phyloP scores from a whole-genome alignment of 2,888 invertebrate genomes.

The Tuta absoluta region DNA sequence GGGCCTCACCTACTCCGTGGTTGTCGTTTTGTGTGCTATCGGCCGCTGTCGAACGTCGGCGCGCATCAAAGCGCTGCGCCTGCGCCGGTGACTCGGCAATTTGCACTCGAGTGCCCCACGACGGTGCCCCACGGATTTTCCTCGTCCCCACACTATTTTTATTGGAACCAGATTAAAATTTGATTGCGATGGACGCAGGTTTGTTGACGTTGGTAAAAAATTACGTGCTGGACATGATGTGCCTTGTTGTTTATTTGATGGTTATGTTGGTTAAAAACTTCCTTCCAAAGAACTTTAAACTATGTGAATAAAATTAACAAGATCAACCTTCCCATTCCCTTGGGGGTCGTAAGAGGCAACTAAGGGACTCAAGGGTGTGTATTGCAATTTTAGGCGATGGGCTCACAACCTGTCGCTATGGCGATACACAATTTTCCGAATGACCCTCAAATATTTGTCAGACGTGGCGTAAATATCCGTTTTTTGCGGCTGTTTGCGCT shows the following conservation, averaged over 20 bases:
- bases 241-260: conserved; percentile 1
- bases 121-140: conserved; percentile 51
- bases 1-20: conserved; percentile 41
- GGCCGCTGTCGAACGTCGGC: conserved; percentile 76
- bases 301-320: too few relatives aligned
- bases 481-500: too few relatives aligned
- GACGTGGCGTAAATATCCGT: too few relatives aligned
- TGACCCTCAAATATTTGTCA: too few relatives aligned
- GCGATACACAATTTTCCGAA: too few relatives aligned
- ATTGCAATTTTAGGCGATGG: too few relatives aligned
- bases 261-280: background rate
- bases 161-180: conserved; percentile 28
- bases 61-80: conserved; percentile 74
- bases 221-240: background rate
- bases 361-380: too few relatives aligned
- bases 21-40: conserved; percentile 78
- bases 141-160: conserved; percentile 39
- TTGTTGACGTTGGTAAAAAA: conserved; percentile 23
- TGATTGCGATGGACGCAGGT: conserved; percentile 17
- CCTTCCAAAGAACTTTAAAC: background rate
- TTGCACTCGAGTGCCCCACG: conserved; percentile 48
- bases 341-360: too few relatives aligned
- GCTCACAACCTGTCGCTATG: too few relatives aligned
- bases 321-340: too few relatives aligned
- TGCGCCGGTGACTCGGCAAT: conserved; percentile 73